Percentiles rank a stretch among this genome's conserved stretches.
Evolutionary conservation across 2,888 invertebrate genomes (phyloP).

Genomic region (Machimus rusticus): DNA sequence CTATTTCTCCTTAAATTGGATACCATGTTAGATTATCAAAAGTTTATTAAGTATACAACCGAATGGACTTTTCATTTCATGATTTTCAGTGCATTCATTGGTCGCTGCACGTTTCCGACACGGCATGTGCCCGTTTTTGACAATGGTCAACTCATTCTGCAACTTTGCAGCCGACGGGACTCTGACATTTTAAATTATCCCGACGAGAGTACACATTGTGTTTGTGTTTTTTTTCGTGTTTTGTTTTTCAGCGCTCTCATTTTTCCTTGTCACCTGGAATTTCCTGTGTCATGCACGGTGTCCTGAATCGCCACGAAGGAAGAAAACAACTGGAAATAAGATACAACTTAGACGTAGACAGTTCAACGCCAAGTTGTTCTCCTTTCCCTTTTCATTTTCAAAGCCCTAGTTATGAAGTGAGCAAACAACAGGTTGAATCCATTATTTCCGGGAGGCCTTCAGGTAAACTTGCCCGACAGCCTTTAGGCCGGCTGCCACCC

Average conservation of each 20-base stretch:
- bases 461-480: constrained; percentile 9
- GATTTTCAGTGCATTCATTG: background rate
- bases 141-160: background rate
- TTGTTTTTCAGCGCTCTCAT: background rate
- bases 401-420: constrained; percentile 5
- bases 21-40: background rate
- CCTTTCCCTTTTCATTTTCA: background rate
- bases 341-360: background rate
- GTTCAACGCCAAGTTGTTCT: background rate
- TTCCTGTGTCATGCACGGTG: background rate
- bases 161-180: background rate
- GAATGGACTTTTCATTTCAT: background rate
- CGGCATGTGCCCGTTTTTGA: background rate
- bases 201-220: background rate
- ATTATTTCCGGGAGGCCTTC: background rate
- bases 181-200: background rate
- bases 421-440: constrained; percentile 20
- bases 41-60: background rate
- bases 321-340: background rate
- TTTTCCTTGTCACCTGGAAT: background rate
- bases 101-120: background rate
- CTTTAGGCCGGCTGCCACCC: background rate
- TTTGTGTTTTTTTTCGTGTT: background rate
- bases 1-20: background rate
- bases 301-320: background rate